Conservation (phyloP, 2,113 vertebrate species). For the Aplodontia rufa region DNA sequence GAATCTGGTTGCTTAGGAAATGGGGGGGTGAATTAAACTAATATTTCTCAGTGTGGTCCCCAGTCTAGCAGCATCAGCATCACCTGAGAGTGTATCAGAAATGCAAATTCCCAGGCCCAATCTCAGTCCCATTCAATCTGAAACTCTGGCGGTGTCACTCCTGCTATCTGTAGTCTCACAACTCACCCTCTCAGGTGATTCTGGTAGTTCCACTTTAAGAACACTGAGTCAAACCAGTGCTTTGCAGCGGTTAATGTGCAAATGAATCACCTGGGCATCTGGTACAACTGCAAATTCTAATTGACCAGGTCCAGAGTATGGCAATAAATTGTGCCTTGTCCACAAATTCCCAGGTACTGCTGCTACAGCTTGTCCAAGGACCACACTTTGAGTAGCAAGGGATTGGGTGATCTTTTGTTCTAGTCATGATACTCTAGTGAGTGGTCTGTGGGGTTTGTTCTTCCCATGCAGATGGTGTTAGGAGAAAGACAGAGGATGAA, state of each 20-base stretch:
- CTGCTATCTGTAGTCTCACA: background rate
- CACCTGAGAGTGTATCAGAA: background rate
- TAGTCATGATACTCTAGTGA: background rate
- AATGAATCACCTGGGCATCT: background rate
- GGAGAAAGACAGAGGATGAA: background rate
- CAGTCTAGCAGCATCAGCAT: background rate
- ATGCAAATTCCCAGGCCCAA: background rate
- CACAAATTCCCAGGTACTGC: background rate
- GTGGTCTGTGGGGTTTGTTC: constrained; percentile 3
- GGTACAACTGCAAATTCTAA: background rate
- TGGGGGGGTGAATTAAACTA: background rate
- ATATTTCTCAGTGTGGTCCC: background rate
- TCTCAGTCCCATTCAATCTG: background rate
- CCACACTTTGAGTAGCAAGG: background rate
- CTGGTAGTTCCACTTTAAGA: background rate
- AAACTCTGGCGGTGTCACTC: background rate
- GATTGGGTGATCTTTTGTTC: background rate
- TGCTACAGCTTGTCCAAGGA: background rate
- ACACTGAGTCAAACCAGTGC: background rate
- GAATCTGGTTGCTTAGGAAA: background rate
- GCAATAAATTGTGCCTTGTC: background rate
- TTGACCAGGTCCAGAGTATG: background rate
- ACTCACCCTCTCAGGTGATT: background rate
- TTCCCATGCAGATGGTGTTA: background rate
- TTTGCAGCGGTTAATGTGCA: background rate